phyloP scores from a whole-genome alignment of 2,797 vertebrate species.

The Phoxinus dragarum region DNA sequence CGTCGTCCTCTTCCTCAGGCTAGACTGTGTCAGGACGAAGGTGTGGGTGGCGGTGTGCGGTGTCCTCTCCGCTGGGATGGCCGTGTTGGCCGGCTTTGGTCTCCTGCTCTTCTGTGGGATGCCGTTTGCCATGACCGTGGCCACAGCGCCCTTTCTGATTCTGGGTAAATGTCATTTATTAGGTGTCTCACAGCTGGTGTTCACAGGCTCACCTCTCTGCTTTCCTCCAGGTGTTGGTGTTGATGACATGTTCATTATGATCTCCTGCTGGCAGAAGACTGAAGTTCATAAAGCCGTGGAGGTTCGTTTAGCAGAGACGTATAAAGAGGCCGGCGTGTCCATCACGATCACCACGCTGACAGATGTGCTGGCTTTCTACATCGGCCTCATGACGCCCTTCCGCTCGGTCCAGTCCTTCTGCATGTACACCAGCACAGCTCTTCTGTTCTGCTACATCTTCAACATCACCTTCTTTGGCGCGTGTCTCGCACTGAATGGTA shows the following conservation, averaged over 20 bases:
- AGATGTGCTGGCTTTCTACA: slow-evolving; percentile 78
- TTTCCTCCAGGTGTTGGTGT: slow-evolving; percentile 75
- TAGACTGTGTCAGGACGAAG: slow-evolving; percentile 58
- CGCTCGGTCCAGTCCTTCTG: slow-evolving; percentile 78
- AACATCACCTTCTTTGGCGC: slow-evolving; percentile 64
- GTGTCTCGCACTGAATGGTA: slow-evolving; percentile 77
- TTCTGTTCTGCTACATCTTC: slow-evolving; percentile 69
- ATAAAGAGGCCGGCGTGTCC: slow-evolving; percentile 75
- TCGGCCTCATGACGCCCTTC: slow-evolving; percentile 79
- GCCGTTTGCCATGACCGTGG: slow-evolving; percentile 75
- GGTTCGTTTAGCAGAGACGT: slow-evolving; percentile 70
- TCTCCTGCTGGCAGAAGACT: slow-evolving; percentile 78
- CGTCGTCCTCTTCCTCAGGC: neutral
- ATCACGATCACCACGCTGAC: slow-evolving; percentile 80
- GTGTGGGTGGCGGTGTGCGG: slow-evolving; percentile 65
- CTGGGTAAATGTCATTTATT: slow-evolving; percentile 70
- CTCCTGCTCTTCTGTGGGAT: slow-evolving; percentile 75
- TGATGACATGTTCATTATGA: slow-evolving; percentile 82
- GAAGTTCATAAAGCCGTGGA: slow-evolving; percentile 47
- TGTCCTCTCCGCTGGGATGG: slow-evolving; percentile 74
- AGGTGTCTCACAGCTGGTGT: neutral
- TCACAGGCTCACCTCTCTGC: neutral
- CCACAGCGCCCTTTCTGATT: slow-evolving; percentile 79
- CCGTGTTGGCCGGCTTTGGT: slow-evolving; percentile 79
- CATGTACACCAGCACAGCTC: slow-evolving; percentile 77